Base-by-base conservation (phyloP, 53 echinoderm and acorn worm species). In the Paracentrotus lividus region DNA sequence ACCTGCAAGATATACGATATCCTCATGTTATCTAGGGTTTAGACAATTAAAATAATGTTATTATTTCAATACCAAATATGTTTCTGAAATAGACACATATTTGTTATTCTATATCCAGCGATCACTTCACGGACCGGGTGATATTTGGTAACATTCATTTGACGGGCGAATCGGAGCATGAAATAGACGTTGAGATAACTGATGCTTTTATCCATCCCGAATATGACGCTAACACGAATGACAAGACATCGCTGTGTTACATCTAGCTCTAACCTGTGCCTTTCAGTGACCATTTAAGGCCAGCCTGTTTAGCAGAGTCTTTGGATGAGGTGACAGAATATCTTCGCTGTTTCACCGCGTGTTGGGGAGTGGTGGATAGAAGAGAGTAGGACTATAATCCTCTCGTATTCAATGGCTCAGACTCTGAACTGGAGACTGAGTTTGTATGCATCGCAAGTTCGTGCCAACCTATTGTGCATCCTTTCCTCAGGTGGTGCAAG, bases 151-250 rank as follows among this genome's bases (percentile, higher is more conserved):
- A 0, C 54, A 53, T 86, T 54, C 52, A 16, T 21, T n/a, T 86
- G 33, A 13, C 56, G 54, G 86, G 86, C 12, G 55, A 53, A 4
- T 54, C 86, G 31, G 32, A 32, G n/a, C 12, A 24, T 18, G 51
- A 31, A 31, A 47, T 86, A 7, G 44, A 49, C 5, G 86, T 26
- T 32, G n/a, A n/a, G 26, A 55, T 86, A 24, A 5, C 49, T 0
- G 86, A 86, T 5, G 26, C 54, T 32, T 18, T 53, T 5, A 86
- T 23, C 27, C 86, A 86, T 86, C 86, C 86, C 53, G 86, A 86
- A 26, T 88, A 88, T 21, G 64, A 88, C n/a, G 88, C 88, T 0
- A 38, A 12, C 7, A 42, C 31, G 12, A 10, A 24, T 57, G 61
- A 23, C 4, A 0, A 15, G 88, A 88, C 57, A 40, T 88, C 20